Evolutionary conservation across 2,888 invertebrate genomes (phyloP), one percentile per base, ranked within the genome.

Genomic region (Volucella zonaria): DNA sequence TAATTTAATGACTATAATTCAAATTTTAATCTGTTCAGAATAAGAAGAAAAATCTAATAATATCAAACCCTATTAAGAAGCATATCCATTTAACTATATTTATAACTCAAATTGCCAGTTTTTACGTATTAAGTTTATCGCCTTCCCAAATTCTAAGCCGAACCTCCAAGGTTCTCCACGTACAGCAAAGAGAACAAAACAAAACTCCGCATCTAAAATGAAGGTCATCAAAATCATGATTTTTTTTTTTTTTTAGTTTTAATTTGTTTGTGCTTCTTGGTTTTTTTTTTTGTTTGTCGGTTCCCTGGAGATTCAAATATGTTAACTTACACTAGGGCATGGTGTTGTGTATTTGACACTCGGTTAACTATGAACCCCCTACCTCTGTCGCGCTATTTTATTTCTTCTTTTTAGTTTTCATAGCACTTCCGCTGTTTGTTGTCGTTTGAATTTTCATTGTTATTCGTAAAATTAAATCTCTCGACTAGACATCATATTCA

Each of bases 271-370:
- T 66, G 62, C 49, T 58, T 61, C 76, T 52, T 64, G 52, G 62
- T 42, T 58, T 61, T 70, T 52, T 64, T 47, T 64, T 76, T 70
- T 18, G 18, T 76, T 70, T 18, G 18, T 18, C 18, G 18, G 58
- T 77, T 67, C 54, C 45, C 64, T 78, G 45, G 45, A 43, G 45
- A 31, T 6, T 31, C 31, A 31, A 15, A 40, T 15, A n/a, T n/a
- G n/a, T n/a, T n/a, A 38, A 38, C 31, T 38, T 56, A 43, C 42
- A 43, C 43, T 11, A 56, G 56, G n/a, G 58, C 23, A 23, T 10
- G 76, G 6, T 51, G 61, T 77, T 54, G 47, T 61, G 66, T 67
- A 61, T 67, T 52, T 76, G 59, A 68, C 67, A 75, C 54, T 61
- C 3, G 68, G 49, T 15, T 76, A 49, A 76, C 43, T 43, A 51